Conservation (phyloP, 37 sponge, comb jelly and placozoan genomes). For the Chondrilla cf. caribensis region DNA sequence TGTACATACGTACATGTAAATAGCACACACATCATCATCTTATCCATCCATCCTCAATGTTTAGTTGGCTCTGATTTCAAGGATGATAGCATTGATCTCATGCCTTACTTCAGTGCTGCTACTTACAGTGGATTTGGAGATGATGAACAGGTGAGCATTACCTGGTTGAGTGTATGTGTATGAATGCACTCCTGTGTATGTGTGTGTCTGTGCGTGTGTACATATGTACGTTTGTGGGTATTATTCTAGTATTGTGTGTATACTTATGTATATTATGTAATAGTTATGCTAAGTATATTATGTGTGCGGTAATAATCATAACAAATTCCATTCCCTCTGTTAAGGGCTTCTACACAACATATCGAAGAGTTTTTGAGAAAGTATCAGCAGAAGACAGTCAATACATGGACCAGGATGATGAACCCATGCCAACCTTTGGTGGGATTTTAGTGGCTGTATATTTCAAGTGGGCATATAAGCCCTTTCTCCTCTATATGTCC, state of each 20-base stretch:
- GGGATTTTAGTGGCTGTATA: too few relatives aligned
- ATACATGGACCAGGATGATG: slow-evolving; percentile 46
- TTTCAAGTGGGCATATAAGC: too few relatives aligned
- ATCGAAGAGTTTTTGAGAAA: slow-evolving; percentile 56
- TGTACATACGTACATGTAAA: too few relatives aligned
- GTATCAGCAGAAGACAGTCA: slow-evolving; percentile 76
- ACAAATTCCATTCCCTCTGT: neutral
- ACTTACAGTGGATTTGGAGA: slow-evolving; percentile 84
- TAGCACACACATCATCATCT: too few relatives aligned
- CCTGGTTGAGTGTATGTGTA: neutral
- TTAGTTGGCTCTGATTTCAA: slow-evolving; percentile 76
- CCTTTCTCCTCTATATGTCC: too few relatives aligned
- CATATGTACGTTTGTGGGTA: too few relatives aligned
- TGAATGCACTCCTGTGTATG: neutral
- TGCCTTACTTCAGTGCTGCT: slow-evolving; percentile 85
- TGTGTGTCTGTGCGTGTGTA: too few relatives aligned
- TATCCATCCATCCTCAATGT: too few relatives aligned
- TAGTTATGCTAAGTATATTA: too few relatives aligned
- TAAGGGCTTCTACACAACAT: slow-evolving; percentile 87
- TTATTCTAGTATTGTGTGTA: slow-evolving; percentile 12
- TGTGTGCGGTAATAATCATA: too few relatives aligned
- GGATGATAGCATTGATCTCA: slow-evolving; percentile 83
- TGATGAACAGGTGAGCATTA: slow-evolving; percentile 59
- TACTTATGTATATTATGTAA: neutral
- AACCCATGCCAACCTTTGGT: slow-evolving; percentile 40